These are phyloP conservation scores for Hymenochirus boettgeri DNA, from an alignment of 2,113 vertebrate genomes.

Conservation along the genomic window DNA sequence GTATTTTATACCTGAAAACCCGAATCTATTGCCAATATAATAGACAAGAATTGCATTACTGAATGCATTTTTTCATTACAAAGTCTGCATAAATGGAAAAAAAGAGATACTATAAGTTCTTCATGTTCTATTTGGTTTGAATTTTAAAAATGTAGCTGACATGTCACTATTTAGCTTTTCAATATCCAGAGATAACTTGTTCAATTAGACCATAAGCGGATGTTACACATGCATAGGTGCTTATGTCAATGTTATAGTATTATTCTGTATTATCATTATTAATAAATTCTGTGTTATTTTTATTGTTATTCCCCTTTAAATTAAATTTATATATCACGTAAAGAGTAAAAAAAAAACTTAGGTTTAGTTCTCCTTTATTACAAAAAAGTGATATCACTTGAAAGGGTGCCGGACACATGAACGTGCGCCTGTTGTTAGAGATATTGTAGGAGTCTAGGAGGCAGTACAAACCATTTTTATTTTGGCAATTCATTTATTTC, in stretches of 20 bases:
- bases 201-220: no score
- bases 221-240: background rate
- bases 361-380: no score
- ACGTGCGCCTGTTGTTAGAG: no score
- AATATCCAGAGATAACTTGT: background rate
- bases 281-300: background rate
- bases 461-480: no score
- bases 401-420: no score
- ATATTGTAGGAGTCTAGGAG: no score
- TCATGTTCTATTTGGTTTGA: background rate
- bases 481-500: no score
- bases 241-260: background rate
- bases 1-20: conserved; percentile 18
- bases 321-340: no score
- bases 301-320: no score
- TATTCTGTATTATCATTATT: background rate
- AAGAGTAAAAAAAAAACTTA: no score
- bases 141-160: background rate
- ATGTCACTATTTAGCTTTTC: background rate
- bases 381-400: no score
- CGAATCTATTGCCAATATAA: conserved; percentile 22
- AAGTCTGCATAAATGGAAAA: background rate
- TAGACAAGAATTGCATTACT: conserved; percentile 23
- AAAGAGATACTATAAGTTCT: background rate
- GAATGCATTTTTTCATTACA: conserved; percentile 15